phyloP scores from a whole-genome alignment of 2,888 invertebrate genomes.

The Penaeus monodon region DNA sequence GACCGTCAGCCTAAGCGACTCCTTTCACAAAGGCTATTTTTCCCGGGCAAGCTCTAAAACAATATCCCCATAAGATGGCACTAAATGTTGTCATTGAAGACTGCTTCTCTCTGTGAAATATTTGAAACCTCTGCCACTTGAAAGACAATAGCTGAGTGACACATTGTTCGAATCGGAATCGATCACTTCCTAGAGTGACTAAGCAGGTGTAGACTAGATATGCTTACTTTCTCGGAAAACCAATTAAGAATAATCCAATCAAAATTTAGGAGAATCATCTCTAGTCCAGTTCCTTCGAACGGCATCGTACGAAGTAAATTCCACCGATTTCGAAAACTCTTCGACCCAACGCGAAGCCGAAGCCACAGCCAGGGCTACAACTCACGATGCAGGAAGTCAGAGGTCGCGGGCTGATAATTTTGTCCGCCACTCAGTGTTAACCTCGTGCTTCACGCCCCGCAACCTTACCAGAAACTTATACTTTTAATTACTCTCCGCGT shows the following conservation, averaged over 20 bases:
- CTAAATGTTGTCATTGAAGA: background rate
- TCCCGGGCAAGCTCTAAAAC: background rate
- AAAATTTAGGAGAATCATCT: no score
- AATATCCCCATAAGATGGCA: background rate
- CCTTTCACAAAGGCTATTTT: background rate
- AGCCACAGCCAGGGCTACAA: slow-evolving; percentile 1
- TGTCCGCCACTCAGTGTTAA: no score
- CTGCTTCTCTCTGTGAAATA: slow-evolving; percentile 9
- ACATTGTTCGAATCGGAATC: slow-evolving; percentile 22
- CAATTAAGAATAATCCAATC: no score
- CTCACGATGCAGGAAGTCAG: background rate
- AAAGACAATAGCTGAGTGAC: slow-evolving; percentile 16
- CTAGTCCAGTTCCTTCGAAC: no score
- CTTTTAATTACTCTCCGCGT: no score
- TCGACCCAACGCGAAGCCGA: background rate
- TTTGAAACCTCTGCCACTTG: slow-evolving; percentile 29
- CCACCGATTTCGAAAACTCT: background rate
- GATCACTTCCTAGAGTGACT: slow-evolving; percentile 6
- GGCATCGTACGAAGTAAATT: no score
- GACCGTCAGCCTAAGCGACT: background rate
- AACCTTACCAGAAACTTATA: no score
- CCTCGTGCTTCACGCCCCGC: no score
- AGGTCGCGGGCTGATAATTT: background rate
- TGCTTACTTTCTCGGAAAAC: no score
- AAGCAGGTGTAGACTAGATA: no score